Conservation (phyloP, 1,140 invertebrate species). For the Panonychus citri region DNA sequence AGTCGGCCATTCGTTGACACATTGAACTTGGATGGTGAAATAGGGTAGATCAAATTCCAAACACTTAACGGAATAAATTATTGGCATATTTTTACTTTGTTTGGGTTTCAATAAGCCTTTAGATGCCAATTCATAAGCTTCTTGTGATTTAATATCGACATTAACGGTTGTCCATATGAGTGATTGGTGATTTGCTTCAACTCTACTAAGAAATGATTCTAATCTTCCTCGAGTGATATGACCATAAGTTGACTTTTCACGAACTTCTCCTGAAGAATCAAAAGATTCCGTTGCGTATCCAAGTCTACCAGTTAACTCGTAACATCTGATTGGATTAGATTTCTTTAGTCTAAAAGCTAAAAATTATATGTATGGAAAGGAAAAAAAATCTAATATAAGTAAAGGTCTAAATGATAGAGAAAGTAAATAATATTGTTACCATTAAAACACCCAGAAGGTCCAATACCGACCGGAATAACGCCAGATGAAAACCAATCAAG, state of each 20-base stretch:
- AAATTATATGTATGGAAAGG: no score
- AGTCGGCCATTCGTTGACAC: constrained; percentile 51
- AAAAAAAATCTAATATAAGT: no score
- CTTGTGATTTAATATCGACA: constrained; percentile 53
- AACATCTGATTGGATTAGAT: constrained; percentile 34
- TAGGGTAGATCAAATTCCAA: constrained; percentile 50
- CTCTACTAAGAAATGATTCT: constrained; percentile 41
- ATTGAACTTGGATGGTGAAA: constrained; percentile 67
- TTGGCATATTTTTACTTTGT: constrained; percentile 33
- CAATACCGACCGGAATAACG: constrained; percentile 7
- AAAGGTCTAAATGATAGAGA: neutral
- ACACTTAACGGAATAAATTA: constrained; percentile 69
- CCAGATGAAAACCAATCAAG: constrained; percentile 4
- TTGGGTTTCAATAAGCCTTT: constrained; percentile 50
- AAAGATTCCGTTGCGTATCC: constrained; percentile 51
- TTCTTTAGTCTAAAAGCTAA: constrained; percentile 37
- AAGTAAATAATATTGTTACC: no score
- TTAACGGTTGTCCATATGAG: constrained; percentile 53
- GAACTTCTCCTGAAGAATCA: constrained; percentile 41
- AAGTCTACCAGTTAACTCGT: constrained; percentile 21
- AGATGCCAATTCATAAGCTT: constrained; percentile 60
- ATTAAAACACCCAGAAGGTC: neutral
- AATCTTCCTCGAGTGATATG: constrained; percentile 39
- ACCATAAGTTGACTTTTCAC: constrained; percentile 41
- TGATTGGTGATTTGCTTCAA: constrained; percentile 55